A percentile compares a stretch with the other conserved stretches of the same genome.
These are phyloP conservation scores for Myoxocephalus aenaeus DNA, from an alignment of 2,797 vertebrate genomes.

Conservation along the genomic window DNA sequence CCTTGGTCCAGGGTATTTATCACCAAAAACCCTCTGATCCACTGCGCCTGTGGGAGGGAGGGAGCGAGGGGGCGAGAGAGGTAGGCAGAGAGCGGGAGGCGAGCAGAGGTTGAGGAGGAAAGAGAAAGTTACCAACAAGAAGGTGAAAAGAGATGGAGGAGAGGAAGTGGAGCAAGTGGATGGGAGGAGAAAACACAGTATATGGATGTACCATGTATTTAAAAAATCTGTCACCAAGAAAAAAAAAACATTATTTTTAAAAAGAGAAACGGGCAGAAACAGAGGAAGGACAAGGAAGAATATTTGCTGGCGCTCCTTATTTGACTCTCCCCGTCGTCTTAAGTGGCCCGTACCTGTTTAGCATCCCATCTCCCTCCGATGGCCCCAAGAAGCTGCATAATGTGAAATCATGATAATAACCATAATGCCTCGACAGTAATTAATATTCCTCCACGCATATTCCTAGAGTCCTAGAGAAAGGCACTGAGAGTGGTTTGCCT, in stretches of 20 bases:
- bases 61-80: neutral
- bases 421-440: constrained; percentile 75
- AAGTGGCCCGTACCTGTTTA: constrained; percentile 60
- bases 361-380: constrained; percentile 43
- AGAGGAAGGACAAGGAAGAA: neutral
- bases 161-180: neutral
- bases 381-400: constrained; percentile 62
- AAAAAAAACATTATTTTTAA: neutral
- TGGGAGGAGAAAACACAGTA: neutral
- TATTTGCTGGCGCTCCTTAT: neutral
- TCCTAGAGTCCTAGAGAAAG: constrained; percentile 47
- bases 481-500: constrained; percentile 58
- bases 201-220: neutral
- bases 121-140: constrained; percentile 45
- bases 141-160: neutral
- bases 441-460: constrained; percentile 77
- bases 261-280: neutral
- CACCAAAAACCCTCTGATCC: constrained; percentile 74
- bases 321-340: constrained; percentile 26
- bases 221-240: neutral
- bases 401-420: constrained; percentile 74
- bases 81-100: constrained; percentile 4
- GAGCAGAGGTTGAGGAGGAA: constrained; percentile 44
- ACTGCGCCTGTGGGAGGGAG: constrained; percentile 58
- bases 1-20: constrained; percentile 76